A percentile compares a stretch with the other conserved stretches of the same genome.
Conservation (phyloP, 2,888 invertebrate genomes). For the Dioctria linearis region DNA sequence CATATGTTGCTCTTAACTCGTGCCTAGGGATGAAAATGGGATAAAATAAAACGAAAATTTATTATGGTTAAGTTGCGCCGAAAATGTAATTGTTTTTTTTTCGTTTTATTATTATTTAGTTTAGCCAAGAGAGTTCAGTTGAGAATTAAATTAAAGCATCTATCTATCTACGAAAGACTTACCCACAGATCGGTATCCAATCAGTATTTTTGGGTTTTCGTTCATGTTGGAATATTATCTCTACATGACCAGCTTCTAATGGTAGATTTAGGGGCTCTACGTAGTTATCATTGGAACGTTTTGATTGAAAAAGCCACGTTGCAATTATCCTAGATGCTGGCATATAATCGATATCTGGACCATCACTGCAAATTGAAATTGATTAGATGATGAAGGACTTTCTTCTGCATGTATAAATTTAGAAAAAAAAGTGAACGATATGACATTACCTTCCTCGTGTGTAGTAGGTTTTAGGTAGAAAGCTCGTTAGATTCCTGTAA, state of each 20-base stretch:
- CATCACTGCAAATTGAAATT: conserved; percentile 55
- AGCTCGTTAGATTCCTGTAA: conserved; percentile 70
- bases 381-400: conserved; percentile 7
- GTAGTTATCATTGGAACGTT: conserved; percentile 69
- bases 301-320: conserved; percentile 70
- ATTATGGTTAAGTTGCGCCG: conserved; percentile 6
- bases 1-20: conserved; percentile 71
- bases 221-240: conserved; percentile 71
- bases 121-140: neutral
- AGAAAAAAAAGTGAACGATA: neutral
- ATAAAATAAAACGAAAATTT: conserved; percentile 16
- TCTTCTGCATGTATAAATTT: neutral
- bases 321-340: conserved; percentile 70
- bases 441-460: conserved; percentile 68
- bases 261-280: conserved; percentile 68
- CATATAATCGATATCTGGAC: conserved; percentile 66
- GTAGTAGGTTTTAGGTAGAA: conserved; percentile 70
- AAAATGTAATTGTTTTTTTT: conserved; percentile 12
- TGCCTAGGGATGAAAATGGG: conserved; percentile 63
- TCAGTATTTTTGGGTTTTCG: conserved; percentile 66
- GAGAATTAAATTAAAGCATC: neutral
- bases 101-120: neutral
- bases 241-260: conserved; percentile 69
- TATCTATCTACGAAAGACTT: conserved; percentile 57
- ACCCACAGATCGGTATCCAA: conserved; percentile 71